Percentiles rank a stretch among this genome's conserved stretches.
Evolutionary conservation across 92 coral and sea anemone species (phyloP).

Genomic region (Umimayanthus kanabou): DNA sequence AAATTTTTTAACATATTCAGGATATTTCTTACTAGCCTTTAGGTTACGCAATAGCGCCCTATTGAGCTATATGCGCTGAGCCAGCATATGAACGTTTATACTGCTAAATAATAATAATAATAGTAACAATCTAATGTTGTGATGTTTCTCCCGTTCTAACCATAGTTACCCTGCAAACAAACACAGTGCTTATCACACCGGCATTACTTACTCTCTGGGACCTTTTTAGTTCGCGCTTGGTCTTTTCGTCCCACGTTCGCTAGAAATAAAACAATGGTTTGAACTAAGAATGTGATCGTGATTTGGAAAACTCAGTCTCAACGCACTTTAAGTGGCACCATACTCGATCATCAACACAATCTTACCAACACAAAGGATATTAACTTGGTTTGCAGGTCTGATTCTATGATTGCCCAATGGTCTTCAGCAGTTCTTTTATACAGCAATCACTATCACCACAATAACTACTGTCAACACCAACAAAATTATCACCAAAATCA

Average conservation of each 20-base stretch:
- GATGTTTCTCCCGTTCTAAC: not conserved
- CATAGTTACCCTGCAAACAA: not conserved
- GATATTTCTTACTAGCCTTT: too few species aligned
- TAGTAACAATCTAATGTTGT: too few species aligned
- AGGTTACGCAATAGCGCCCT: too few species aligned
- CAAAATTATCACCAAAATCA: not conserved
- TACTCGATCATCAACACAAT: too few species aligned
- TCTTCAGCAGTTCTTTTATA: not conserved
- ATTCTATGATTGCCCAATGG: not conserved
- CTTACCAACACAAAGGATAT: not conserved
- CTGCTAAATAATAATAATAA: too few species aligned
- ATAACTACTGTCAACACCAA: not conserved
- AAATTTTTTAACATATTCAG: too few species aligned
- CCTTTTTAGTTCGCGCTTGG: slow-evolving; percentile 76
- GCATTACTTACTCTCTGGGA: slow-evolving; percentile 78
- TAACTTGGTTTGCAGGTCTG: not conserved
- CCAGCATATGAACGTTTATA: too few species aligned
- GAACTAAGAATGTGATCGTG: not conserved
- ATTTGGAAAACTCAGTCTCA: not conserved
- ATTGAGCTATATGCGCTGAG: too few species aligned
- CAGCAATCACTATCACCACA: not conserved
- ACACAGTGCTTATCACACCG: not conserved
- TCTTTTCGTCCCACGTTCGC: slow-evolving; percentile 90
- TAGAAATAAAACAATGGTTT: slow-evolving; percentile 20
- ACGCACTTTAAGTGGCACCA: not conserved